Evolutionary conservation across 2,888 invertebrate genomes (phyloP).

Genomic region (Xestia c-nigrum): DNA sequence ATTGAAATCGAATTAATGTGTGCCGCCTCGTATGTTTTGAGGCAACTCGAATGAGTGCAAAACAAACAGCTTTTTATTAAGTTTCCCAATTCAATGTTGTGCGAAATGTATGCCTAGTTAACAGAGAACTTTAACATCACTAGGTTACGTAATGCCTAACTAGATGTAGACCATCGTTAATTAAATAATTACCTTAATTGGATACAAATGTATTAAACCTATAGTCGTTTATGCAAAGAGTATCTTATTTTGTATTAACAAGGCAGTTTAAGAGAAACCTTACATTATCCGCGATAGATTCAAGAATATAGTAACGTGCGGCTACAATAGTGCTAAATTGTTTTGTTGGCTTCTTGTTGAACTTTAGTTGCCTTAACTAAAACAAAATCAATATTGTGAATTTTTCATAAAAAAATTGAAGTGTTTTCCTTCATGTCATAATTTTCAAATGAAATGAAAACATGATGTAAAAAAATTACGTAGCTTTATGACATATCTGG

Average conservation of each 20-base stretch:
- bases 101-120: constrained; percentile 1
- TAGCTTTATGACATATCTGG: constrained; percentile 1
- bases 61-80: constrained; percentile 32
- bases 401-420: neutral
- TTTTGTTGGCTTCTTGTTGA: constrained; percentile 1
- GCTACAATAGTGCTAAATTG: constrained; percentile 15
- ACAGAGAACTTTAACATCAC: neutral
- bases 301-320: constrained; percentile 32
- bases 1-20: constrained; percentile 22
- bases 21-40: constrained; percentile 14
- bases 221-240: constrained; percentile 38
- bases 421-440: neutral
- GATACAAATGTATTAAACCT: constrained; percentile 61
- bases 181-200: constrained; percentile 65
- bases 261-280: constrained; percentile 56
- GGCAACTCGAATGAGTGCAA: constrained; percentile 27
- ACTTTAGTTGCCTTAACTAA: neutral
- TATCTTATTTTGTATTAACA: constrained; percentile 40
- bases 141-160: constrained; percentile 25
- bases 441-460: constrained; percentile 3
- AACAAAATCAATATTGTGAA: neutral
- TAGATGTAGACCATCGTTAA: constrained; percentile 42
- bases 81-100: constrained; percentile 3
- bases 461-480: neutral
- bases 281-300: constrained; percentile 34